Evolutionary conservation across 2,797 vertebrate genomes (phyloP).

Genomic region (Crossoptilon crossoptilon): DNA sequence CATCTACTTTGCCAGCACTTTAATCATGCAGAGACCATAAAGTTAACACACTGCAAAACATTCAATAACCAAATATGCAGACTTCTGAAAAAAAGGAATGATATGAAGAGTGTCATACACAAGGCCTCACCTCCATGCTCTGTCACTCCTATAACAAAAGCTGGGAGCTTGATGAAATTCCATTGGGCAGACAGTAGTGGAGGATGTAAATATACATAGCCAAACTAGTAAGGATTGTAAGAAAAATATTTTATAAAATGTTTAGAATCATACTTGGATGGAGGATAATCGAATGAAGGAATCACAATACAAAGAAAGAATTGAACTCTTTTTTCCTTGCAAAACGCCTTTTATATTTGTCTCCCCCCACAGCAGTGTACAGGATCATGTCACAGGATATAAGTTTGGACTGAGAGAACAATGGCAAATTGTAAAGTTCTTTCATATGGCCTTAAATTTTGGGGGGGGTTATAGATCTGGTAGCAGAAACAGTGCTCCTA

Average conservation of each 20-base stretch:
- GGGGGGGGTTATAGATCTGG: constrained; percentile 22
- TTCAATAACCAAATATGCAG: not conserved
- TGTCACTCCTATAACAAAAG: not conserved
- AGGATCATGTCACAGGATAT: constrained; percentile 13
- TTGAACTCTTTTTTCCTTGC: not conserved
- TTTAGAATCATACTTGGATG: not conserved
- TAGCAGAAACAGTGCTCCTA: constrained; percentile 35
- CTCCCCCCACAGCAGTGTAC: not conserved
- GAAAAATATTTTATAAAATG: not conserved
- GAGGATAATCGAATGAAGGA: not conserved
- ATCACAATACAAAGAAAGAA: not conserved
- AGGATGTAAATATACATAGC: not conserved
- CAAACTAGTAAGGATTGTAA: constrained; percentile 6
- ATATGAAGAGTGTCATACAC: not conserved
- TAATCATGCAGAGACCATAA: not conserved
- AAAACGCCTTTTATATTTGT: not conserved
- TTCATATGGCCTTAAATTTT: constrained; percentile 30
- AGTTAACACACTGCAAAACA: not conserved
- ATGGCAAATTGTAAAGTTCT: constrained; percentile 25
- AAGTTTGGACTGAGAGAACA: constrained; percentile 27
- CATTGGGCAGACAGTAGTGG: not conserved
- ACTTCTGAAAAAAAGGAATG: not conserved
- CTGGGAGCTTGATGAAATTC: not conserved
- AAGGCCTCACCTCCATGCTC: not conserved
- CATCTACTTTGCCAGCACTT: not conserved